phyloP scores from a whole-genome alignment of 2,113 vertebrate genomes.

The Pycnonotus jocosus region DNA sequence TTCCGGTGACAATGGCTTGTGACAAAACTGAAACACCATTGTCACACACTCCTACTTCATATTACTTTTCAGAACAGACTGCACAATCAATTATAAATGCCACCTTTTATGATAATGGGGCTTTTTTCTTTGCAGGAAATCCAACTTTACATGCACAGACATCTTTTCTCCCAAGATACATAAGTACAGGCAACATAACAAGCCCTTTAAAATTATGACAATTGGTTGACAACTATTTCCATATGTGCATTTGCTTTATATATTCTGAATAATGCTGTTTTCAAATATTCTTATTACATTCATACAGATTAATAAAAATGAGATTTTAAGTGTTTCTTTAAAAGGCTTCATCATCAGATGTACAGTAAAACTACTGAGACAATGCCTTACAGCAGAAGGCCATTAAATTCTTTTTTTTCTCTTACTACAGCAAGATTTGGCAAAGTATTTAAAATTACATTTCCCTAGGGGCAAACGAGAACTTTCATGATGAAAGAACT shows the following conservation, averaged over 20 bases:
- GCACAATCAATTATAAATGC: neutral
- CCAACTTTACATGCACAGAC: neutral
- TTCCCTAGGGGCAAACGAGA: neutral
- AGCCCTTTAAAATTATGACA: neutral
- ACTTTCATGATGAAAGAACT: neutral
- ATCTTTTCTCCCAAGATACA: neutral
- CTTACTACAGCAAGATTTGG: neutral
- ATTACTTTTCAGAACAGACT: neutral
- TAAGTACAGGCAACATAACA: neutral
- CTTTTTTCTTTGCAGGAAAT: neutral
- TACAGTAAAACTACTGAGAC: neutral
- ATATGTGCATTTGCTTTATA: neutral
- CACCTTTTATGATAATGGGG: neutral
- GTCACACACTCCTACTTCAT: neutral
- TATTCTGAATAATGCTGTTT: neutral
- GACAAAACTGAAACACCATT: neutral
- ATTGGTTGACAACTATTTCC: neutral
- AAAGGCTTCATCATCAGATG: neutral
- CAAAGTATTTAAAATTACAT: neutral
- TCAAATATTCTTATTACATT: neutral
- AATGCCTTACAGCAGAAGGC: neutral
- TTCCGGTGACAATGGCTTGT: neutral
- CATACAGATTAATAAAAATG: neutral
- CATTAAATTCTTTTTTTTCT: neutral
- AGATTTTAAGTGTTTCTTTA: neutral